phyloP scores from a whole-genome alignment of 2,888 invertebrate genomes.

The Chrysodeixis includens region DNA sequence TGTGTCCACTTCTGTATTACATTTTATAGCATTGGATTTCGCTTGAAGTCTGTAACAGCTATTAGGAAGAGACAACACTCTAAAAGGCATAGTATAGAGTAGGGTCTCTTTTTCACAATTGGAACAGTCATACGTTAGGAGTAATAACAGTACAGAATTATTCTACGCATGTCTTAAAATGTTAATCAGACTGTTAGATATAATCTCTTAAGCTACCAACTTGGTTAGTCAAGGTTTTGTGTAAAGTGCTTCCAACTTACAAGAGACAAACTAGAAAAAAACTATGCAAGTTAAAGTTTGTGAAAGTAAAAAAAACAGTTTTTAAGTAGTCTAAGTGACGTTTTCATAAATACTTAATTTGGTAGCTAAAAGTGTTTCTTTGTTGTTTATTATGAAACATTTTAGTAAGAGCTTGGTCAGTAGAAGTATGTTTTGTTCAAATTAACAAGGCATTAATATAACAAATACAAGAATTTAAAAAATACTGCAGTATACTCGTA shows the following conservation, averaged over 20 bases:
- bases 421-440: neutral
- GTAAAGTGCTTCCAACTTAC: neutral
- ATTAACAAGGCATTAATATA: neutral
- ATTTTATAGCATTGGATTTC: too few relatives aligned
- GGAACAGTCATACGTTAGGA: too few relatives aligned
- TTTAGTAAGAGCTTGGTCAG: neutral
- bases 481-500: too few relatives aligned
- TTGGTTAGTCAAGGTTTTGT: neutral
- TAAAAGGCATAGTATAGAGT: too few relatives aligned
- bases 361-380: slow-evolving; percentile 17
- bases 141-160: too few relatives aligned
- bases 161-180: neutral
- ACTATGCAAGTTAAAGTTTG: slow-evolving; percentile 14
- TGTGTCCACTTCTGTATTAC: too few relatives aligned
- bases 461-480: too few relatives aligned
- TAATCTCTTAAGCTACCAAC: neutral
- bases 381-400: neutral
- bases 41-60: too few relatives aligned
- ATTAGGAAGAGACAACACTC: too few relatives aligned
- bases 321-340: slow-evolving; percentile 35
- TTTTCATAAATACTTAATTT: slow-evolving; percentile 42
- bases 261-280: slow-evolving; percentile 8
- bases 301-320: slow-evolving; percentile 40
- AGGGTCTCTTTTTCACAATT: too few relatives aligned
- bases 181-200: neutral